These are phyloP conservation scores for Colinus virginianus DNA, from an alignment of 2,113 vertebrate genomes.

Conservation along the genomic window DNA sequence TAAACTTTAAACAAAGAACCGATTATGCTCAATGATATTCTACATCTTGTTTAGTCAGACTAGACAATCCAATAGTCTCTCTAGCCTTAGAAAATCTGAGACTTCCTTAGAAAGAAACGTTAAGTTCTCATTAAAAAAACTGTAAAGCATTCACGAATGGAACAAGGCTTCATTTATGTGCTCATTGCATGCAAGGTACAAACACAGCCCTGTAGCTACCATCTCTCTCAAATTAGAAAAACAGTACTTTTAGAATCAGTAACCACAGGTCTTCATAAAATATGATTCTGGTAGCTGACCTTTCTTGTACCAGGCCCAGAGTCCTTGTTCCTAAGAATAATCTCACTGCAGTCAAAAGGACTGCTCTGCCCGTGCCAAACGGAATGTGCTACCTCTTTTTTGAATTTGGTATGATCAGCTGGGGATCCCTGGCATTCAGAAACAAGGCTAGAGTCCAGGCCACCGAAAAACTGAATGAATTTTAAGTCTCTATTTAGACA, in stretches of 20 bases:
- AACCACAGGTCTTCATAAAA: conserved; percentile 39
- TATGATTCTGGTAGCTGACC: conserved; percentile 16
- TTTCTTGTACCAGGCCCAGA: neutral
- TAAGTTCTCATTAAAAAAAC: conserved; percentile 43
- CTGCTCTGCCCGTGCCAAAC: accelerated
- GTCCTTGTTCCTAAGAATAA: conserved; percentile 12
- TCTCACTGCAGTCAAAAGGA: neutral
- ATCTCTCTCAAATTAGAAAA: conserved; percentile 16
- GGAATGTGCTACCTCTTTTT: conserved; percentile 1
- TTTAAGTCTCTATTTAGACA: neutral
- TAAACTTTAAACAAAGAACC: neutral
- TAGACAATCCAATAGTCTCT: conserved; percentile 32
- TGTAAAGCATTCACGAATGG: conserved; percentile 45
- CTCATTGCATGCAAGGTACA: conserved; percentile 2
- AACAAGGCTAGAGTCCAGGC: conserved; percentile 7
- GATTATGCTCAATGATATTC: neutral
- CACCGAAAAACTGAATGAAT: neutral
- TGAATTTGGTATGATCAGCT: neutral
- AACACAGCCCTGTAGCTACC: conserved; percentile 17
- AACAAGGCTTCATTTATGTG: conserved; percentile 49
- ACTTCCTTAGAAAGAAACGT: conserved; percentile 13
- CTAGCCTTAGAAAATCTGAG: neutral
- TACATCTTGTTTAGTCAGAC: conserved; percentile 21
- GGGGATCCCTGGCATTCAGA: neutral
- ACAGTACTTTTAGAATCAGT: conserved; percentile 21